Evolutionary conservation across 2,888 invertebrate genomes (phyloP).

Genomic region (Acrocyrtus sp.): DNA sequence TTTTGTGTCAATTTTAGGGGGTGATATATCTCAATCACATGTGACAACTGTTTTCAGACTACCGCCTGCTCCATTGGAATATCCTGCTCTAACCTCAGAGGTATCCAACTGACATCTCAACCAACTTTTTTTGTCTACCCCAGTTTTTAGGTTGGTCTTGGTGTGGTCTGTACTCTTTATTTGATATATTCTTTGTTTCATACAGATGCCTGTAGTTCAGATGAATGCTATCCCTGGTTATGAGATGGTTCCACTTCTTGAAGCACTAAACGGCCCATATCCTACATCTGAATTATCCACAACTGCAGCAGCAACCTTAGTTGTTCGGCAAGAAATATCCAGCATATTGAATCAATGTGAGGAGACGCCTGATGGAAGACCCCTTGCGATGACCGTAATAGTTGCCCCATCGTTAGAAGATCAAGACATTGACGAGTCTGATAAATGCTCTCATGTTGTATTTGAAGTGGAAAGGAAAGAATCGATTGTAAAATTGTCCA

Average conservation of each 20-base stretch:
- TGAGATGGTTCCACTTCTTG: slow-evolving; percentile 92
- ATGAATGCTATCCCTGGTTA: slow-evolving; percentile 73
- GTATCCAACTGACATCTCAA: too few species aligned
- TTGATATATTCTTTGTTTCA: too few species aligned
- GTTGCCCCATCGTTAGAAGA: slow-evolving; percentile 56
- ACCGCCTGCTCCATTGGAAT: slow-evolving; percentile 66
- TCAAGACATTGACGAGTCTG: slow-evolving; percentile 31
- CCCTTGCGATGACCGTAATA: slow-evolving; percentile 63
- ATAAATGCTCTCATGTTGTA: slow-evolving; percentile 42
- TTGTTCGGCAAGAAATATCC: slow-evolving; percentile 58
- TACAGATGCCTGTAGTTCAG: slow-evolving; percentile 58
- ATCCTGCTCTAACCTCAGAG: slow-evolving; percentile 73
- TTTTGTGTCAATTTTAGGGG: slow-evolving; percentile 30
- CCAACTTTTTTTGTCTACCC: too few species aligned
- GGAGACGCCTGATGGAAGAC: slow-evolving; percentile 54
- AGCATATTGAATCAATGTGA: slow-evolving; percentile 56
- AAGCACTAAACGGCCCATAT: slow-evolving; percentile 94
- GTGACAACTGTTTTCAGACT: slow-evolving; percentile 88
- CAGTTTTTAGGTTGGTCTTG: too few species aligned
- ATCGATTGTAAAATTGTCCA: slow-evolving; percentile 46
- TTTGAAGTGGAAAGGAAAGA: slow-evolving; percentile 45
- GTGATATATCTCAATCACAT: slow-evolving; percentile 78
- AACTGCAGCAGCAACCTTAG: slow-evolving; percentile 52
- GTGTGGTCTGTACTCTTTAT: too few species aligned
- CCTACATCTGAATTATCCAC: slow-evolving; percentile 64